Base-by-base conservation (phyloP, 2,888 invertebrate genomes). In the Ypsolopha scabrella region DNA sequence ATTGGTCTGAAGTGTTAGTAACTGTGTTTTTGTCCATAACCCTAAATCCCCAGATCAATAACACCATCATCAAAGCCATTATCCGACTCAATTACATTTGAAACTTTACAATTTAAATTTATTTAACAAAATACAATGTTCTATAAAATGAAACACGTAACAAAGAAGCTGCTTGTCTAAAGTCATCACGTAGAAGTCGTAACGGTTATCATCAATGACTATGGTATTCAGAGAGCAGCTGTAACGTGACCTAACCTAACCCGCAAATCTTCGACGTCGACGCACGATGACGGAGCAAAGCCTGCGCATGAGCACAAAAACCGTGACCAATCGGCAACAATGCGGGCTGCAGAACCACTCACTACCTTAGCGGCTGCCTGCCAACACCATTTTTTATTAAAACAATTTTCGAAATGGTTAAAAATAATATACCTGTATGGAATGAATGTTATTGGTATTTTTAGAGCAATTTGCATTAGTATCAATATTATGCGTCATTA, bases 261-360 rank as follows among this genome's bases (percentile, higher is more conserved):
- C 66, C 63, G 63, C 53, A 54, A 60, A 57, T 67, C 60, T 60
- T 54, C 60, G 66, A 69, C 11, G 13, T 36, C 48, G n/a, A 48
- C 33, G 41, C 68, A 70, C 68, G 62, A 71, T 69, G 73, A 72
- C 67, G 64, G 54, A 60, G 62, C 61, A 60, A 43, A 41, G 50
- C 41, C 10, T 24, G 59, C 61, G 61, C 59, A 54, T 58, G 57
- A 58, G 57, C 63, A 80, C 70, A 82, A 83, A 80, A 83, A 80
- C 71, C 78, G 65, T 72, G 64, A 65, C 81, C 67, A 82, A 85
- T 82, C 67, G 65, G 60, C 57, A 70, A 77, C 74, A 79, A 79
- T 67, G 67, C 34, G 48, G 7, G 24, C 41, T 7, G 41, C 41
- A 41, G 11, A 33, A n/a, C 49, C 10, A 14, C 34, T 49, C 37